Evolutionary conservation across 2,888 invertebrate genomes (phyloP).

Genomic region (Drosophila flavopinicola): DNA sequence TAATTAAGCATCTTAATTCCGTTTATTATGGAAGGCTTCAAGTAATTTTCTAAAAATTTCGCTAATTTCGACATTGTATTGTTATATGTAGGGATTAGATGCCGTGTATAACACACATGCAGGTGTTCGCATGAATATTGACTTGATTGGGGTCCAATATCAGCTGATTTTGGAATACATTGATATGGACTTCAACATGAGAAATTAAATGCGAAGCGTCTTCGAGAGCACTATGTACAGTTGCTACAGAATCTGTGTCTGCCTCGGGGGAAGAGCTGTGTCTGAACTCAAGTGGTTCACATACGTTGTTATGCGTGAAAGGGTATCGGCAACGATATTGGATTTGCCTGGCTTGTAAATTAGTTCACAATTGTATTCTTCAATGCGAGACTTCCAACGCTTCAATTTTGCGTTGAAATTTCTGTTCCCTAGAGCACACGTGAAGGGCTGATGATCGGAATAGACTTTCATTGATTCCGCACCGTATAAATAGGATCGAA

Average conservation of each 20-base stretch:
- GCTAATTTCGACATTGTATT: not conserved
- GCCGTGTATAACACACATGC: not conserved
- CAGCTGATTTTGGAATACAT: slow-evolving; percentile 6
- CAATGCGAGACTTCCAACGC: too few species aligned
- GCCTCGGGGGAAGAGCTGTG: too few species aligned
- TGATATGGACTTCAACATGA: slow-evolving; percentile 2
- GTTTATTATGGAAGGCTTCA: slow-evolving; percentile 7
- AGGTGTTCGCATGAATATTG: not conserved
- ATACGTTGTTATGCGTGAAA: too few species aligned
- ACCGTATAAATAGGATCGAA: not conserved
- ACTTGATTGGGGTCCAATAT: slow-evolving; percentile 4
- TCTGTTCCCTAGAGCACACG: not conserved
- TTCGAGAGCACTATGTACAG: too few species aligned
- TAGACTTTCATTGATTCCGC: slow-evolving; percentile 1
- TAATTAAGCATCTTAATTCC: slow-evolving; percentile 6
- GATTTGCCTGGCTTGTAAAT: too few species aligned
- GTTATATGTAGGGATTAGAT: not conserved
- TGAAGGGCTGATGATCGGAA: not conserved
- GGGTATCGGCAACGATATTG: too few species aligned
- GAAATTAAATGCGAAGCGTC: too few species aligned
- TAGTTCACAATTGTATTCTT: too few species aligned
- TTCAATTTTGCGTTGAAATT: too few species aligned
- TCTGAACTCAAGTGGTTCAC: too few species aligned
- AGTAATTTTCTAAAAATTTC: too few species aligned
- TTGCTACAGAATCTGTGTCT: too few species aligned